Conservation (phyloP, 2,113 vertebrate genomes). For the Ovibos moschatus region DNA sequence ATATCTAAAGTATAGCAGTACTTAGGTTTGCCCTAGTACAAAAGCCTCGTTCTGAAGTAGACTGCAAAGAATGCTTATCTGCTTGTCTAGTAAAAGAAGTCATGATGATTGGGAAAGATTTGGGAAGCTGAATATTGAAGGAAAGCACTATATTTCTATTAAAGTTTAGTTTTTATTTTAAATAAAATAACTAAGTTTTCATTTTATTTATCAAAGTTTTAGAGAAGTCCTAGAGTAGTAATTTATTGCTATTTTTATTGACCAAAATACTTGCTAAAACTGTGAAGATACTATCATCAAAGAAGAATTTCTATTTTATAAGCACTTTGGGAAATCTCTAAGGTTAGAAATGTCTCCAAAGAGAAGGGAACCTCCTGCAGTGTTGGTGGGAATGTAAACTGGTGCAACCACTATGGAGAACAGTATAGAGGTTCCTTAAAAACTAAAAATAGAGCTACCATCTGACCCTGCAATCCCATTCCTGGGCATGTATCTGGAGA, state of each 20-base stretch:
- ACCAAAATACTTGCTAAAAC: not conserved
- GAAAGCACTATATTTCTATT: not conserved
- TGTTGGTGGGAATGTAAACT: not conserved
- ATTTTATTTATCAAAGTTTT: not conserved
- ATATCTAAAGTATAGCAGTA: not conserved
- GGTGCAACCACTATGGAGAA: not conserved
- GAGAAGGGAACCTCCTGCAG: not conserved
- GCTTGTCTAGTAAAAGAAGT: not conserved
- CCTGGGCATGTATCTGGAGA: not conserved
- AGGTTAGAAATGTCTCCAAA: not conserved
- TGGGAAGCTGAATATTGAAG: not conserved
- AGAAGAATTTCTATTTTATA: conserved; percentile 2
- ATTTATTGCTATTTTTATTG: not conserved
- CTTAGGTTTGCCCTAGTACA: not conserved
- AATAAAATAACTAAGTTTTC: not conserved
- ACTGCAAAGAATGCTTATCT: not conserved
- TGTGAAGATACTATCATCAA: not conserved
- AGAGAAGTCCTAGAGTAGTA: not conserved
- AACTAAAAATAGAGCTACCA: not conserved
- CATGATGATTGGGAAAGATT: not conserved
- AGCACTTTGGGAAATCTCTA: not conserved
- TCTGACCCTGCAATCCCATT: not conserved
- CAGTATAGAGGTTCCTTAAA: not conserved
- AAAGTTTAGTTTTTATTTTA: not conserved
- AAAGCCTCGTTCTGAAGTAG: not conserved